These are phyloP conservation scores for Tribolium madens DNA, from an alignment of 1,140 invertebrate genomes.

Conservation along the genomic window DNA sequence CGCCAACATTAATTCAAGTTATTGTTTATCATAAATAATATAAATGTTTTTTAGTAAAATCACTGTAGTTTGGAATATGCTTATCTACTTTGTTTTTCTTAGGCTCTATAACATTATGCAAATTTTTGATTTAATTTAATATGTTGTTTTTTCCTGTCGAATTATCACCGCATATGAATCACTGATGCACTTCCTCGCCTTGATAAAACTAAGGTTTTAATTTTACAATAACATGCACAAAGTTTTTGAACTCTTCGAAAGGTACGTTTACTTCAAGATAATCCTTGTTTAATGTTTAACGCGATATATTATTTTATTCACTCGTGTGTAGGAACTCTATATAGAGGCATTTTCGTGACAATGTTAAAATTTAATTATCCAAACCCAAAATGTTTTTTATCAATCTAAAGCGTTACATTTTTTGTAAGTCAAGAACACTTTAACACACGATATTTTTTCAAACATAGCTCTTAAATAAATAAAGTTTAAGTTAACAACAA, in stretches of 20 bases:
- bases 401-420: neutral
- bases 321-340: neutral
- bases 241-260: neutral
- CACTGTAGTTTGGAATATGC: slow-evolving; percentile 9
- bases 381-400: slow-evolving; percentile 5
- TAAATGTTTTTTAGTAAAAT: slow-evolving; percentile 14
- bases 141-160: slow-evolving; percentile 34
- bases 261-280: neutral
- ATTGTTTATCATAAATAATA: slow-evolving; percentile 22
- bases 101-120: slow-evolving; percentile 14
- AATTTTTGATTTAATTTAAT: neutral
- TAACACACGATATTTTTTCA: neutral
- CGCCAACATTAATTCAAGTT: slow-evolving; percentile 23
- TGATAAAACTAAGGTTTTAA: slow-evolving; percentile 6
- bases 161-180: slow-evolving; percentile 24
- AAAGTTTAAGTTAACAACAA: neutral
- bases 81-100: slow-evolving; percentile 25
- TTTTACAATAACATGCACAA: slow-evolving; percentile 5
- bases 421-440: neutral
- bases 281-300: neutral
- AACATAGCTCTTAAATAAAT: neutral
- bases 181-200: neutral
- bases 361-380: slow-evolving; percentile 14
- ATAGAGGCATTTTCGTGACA: neutral
- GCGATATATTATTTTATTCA: neutral